These are phyloP conservation scores for Platygyra sinensis DNA, from an alignment of 64 coral and sea anemone species.

Conservation along the genomic window DNA sequence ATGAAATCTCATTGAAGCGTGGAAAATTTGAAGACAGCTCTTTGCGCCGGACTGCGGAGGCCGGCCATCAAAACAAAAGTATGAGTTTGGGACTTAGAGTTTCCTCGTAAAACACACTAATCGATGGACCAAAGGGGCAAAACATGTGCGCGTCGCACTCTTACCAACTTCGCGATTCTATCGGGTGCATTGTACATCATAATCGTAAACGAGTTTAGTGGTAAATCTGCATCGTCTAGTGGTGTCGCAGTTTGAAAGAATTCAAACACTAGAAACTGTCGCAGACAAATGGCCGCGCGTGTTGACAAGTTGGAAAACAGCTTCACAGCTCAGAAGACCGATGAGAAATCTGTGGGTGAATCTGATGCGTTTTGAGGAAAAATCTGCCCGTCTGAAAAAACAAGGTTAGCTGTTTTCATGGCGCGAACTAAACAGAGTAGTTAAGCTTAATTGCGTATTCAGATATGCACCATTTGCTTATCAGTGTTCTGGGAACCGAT, in stretches of 20 bases:
- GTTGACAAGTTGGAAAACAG: slow-evolving; percentile 47
- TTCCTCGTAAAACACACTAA: slow-evolving; percentile 7
- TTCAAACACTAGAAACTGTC: slow-evolving; percentile 45
- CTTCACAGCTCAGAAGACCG: slow-evolving; percentile 27
- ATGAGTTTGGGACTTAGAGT: background rate
- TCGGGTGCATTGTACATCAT: slow-evolving; percentile 26
- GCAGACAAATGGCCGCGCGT: slow-evolving; percentile 16
- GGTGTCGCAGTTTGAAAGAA: slow-evolving; percentile 42
- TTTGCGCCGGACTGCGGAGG: background rate
- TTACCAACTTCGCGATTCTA: background rate
- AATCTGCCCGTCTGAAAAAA: slow-evolving; percentile 9
- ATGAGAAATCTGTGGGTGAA: slow-evolving; percentile 16
- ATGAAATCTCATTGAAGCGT: slow-evolving; percentile 65
- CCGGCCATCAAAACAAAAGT: background rate
- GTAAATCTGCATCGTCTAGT: slow-evolving; percentile 24
- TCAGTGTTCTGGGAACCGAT: background rate
- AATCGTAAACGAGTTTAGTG: slow-evolving; percentile 34
- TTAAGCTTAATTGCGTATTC: background rate
- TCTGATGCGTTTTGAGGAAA: slow-evolving; percentile 23
- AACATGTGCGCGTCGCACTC: slow-evolving; percentile 5
- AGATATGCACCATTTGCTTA: background rate
- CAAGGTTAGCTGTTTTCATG: background rate
- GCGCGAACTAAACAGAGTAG: background rate
- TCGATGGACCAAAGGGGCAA: slow-evolving; percentile 10
- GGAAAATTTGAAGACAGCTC: slow-evolving; percentile 6